Base-by-base conservation (phyloP, 2,797 vertebrate species). In the Molossus alvarezi region DNA sequence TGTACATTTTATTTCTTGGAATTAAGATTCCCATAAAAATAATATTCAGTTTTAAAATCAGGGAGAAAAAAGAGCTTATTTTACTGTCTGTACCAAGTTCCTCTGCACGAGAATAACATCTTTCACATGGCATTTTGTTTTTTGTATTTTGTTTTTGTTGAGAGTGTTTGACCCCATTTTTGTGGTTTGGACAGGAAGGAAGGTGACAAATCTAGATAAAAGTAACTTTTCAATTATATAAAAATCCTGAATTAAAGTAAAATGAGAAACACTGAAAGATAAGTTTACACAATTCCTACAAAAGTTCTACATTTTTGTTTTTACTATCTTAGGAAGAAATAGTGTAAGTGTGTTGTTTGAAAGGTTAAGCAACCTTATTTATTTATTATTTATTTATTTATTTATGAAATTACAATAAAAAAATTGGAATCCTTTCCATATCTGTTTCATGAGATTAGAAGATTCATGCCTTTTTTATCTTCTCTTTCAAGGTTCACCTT, bases 401-500 rank as follows among this genome's bases (percentile, higher is more conserved):
- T 79, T 53, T 90, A 64, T 8, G 3, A 92, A 95, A 90, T 89
- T 57, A 92, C 14, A 73, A 69, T 72, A 6, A 67, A 90, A 75
- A 23, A 41, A 72, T 18, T 89, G 3, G 33, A 88, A 95, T 94
- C 17, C 20, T 95, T 92, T 75, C 7, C 20, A 65, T 62, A 91
- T 87, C 21, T 86, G 27, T 84, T 91, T 91, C 29, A 69, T 64
- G 11, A 75, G 20, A 77, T 79, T 88, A 83, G 18, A 94, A 55
- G 27, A 79, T 33, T 80, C 45, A 14, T 25, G 48, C 11, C 21
- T 55, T 20, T 62, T 86, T 87, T 29, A 62, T 14, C 9, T 80
- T 89, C 6, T 96, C 10, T 81, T 90, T 88, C 27, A 95, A 80
- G 15, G 71, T 95, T 91, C 29, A 88, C 41, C 91, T 60, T 95